Evolutionary conservation across 2,113 vertebrate genomes (phyloP).

Genomic region (Gasterosteus nipponicus): DNA sequence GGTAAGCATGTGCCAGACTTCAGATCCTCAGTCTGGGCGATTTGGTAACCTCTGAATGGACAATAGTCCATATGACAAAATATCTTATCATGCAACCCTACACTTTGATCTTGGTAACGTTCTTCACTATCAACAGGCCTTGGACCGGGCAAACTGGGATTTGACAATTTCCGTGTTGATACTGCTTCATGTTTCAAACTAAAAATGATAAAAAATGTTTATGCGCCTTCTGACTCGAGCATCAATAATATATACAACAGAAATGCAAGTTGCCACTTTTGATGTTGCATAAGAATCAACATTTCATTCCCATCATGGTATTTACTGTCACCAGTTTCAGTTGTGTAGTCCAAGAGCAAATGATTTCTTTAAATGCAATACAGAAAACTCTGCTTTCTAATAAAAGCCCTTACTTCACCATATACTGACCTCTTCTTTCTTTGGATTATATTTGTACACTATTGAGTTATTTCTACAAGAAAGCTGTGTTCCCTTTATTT

Average conservation of each 20-base stretch:
- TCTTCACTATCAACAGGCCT: slow-evolving; percentile 64
- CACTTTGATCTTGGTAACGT: slow-evolving; percentile 56
- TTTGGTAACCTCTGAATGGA: slow-evolving; percentile 55
- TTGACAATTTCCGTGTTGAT: slow-evolving; percentile 68
- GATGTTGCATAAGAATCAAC: slow-evolving; percentile 74
- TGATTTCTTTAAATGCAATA: slow-evolving; percentile 83
- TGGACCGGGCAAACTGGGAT: slow-evolving; percentile 66
- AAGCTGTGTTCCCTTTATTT: not conserved
- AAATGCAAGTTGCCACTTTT: slow-evolving; percentile 80
- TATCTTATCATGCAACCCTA: slow-evolving; percentile 60
- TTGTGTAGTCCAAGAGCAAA: slow-evolving; percentile 74
- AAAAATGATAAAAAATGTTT: slow-evolving; percentile 68
- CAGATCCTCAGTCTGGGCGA: slow-evolving; percentile 34
- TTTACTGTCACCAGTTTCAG: slow-evolving; percentile 70
- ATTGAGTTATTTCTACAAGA: not conserved
- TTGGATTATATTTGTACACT: slow-evolving; percentile 7
- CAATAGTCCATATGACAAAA: slow-evolving; percentile 26
- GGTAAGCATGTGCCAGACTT: slow-evolving; percentile 39
- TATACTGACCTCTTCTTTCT: slow-evolving; percentile 10
- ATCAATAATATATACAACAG: slow-evolving; percentile 75
- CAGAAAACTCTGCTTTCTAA: slow-evolving; percentile 83
- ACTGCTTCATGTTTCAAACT: slow-evolving; percentile 72
- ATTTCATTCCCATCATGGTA: slow-evolving; percentile 74
- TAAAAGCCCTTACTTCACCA: slow-evolving; percentile 83
- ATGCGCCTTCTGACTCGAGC: slow-evolving; percentile 78